Base-by-base conservation (phyloP, 2,888 invertebrate species). In the Beris chalybata region DNA sequence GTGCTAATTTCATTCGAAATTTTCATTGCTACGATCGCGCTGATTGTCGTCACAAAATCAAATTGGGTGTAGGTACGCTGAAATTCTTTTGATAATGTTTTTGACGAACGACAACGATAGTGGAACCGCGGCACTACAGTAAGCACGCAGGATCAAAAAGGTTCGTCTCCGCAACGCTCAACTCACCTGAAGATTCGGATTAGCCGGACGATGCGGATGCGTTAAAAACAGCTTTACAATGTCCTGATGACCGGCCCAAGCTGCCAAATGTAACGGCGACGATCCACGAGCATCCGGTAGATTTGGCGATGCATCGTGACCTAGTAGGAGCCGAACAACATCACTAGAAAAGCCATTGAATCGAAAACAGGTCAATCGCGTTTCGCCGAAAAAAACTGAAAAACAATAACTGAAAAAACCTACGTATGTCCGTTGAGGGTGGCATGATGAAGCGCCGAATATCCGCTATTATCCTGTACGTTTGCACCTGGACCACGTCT, bases 391-490 rank as follows among this genome's bases (percentile, higher is more conserved):
- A 29, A 22, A 22, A 1, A 22, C n/a, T n/a, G 22, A 11, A 15
- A 0, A 43, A 52, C 47, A 44, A 44, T 44, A 44, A 44, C 44
- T 6, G 3, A 22, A 53, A 15, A 11, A 31, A 48, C 59, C 85
- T 85, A 95, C 95, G 86, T 89, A 82, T 96, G 95, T 7, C 95
- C 94, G 81, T 95, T 93, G 69, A 97, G 86, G 71, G 95, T 90
- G 64, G 97, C 95, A 82, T 95, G 94, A 80, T 97, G 97, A 57
- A 97, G 86, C 32, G 95, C 91, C 47, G 96, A 93, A 81, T 95
- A 95, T 52, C 96, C 97, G 78, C 92, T 93, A 74, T 89, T 89
- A 79, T 97, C 97, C 83, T 93, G 93, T 63, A 93, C 92, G 82
- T 96, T 97, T 66, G 94, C 92, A 72, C 95, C 95, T 59, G 94